Conservation (phyloP, 2,113 vertebrate genomes). For the Nerophis lumbriciformis region DNA sequence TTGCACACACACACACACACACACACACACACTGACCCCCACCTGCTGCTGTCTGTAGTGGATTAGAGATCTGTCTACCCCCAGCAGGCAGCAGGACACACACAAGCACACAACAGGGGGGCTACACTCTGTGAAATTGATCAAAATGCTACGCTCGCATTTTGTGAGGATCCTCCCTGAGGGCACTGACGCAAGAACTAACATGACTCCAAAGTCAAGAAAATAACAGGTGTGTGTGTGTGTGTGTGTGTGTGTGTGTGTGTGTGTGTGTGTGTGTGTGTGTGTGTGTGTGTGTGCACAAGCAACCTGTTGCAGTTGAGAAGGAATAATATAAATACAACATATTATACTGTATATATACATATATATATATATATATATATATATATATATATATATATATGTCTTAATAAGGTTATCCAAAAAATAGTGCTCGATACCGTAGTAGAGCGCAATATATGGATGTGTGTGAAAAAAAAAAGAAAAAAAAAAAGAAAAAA, state of each 20-base stretch:
- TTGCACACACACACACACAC: conserved; percentile 25
- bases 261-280: background rate
- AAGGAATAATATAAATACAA: background rate
- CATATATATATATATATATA: background rate
- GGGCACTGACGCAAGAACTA: background rate
- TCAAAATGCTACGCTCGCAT: conserved; percentile 47
- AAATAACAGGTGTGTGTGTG: background rate
- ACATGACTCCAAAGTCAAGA: background rate
- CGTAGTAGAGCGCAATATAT: too few species aligned
- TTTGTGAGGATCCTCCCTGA: conserved; percentile 23
- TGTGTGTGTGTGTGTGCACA: background rate
- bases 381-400: background rate
- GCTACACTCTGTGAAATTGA: conserved; percentile 55
- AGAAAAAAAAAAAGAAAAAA: too few species aligned
- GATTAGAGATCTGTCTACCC: conserved; percentile 64
- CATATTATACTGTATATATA: background rate
- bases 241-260: background rate
- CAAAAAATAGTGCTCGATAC: too few species aligned
- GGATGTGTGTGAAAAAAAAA: too few species aligned
- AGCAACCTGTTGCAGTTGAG: background rate
- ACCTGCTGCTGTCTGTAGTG: conserved; percentile 59
- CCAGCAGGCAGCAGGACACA: conserved; percentile 57
- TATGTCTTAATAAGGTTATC: too few species aligned
- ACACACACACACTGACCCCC: conserved; percentile 24
- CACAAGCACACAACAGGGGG: conserved; percentile 36